Percentiles rank a stretch among this genome's conserved stretches.
These are phyloP conservation scores for Conops quadrifasciatus DNA, from an alignment of 2,888 invertebrate species.

Conservation along the genomic window DNA sequence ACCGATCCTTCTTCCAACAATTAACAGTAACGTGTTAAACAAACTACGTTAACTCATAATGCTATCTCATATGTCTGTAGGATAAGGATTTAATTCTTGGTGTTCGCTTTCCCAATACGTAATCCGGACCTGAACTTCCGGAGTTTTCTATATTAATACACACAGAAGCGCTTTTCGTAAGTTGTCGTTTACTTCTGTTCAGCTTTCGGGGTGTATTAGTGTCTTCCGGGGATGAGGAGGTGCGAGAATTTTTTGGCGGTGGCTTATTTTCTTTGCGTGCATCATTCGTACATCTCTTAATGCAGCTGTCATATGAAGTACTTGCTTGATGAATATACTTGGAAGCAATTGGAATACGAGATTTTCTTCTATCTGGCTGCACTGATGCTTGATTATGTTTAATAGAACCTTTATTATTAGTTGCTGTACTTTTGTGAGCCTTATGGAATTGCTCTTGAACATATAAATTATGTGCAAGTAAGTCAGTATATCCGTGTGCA, in stretches of 20 bases:
- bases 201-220: neutral
- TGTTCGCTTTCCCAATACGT: conserved; percentile 23
- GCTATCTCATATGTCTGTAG: neutral
- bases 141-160: neutral
- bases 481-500: no score
- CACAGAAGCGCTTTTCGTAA: neutral
- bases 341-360: conserved; percentile 18
- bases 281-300: neutral
- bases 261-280: neutral
- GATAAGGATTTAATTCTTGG: neutral
- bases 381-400: neutral
- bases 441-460: neutral
- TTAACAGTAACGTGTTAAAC: neutral
- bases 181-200: no score
- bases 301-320: neutral
- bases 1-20: neutral
- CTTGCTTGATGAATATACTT: neutral
- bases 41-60: neutral
- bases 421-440: neutral
- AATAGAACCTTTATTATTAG: neutral
- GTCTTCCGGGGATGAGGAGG: neutral
- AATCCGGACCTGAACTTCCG: conserved; percentile 18
- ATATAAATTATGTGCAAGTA: no score
- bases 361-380: neutral
- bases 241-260: neutral